phyloP scores from a whole-genome alignment of 2,797 vertebrate genomes.

The Falco cherrug region DNA sequence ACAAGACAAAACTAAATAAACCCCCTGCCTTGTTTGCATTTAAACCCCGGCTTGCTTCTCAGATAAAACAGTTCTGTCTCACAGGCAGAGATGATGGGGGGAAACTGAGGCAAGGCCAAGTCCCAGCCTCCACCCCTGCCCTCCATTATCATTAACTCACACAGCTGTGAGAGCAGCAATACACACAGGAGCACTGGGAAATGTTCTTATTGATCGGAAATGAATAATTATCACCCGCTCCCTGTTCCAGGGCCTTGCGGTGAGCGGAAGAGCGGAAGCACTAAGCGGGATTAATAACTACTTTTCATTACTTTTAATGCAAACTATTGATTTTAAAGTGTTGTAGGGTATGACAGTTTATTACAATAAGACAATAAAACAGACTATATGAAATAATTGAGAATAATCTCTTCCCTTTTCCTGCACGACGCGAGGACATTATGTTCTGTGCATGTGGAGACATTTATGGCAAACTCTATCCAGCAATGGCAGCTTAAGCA shows the following conservation, averaged over 20 bases:
- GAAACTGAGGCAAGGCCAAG: slow-evolving; percentile 6
- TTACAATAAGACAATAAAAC: slow-evolving; percentile 82
- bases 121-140: neutral
- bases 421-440: slow-evolving; percentile 68
- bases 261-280: slow-evolving; percentile 72
- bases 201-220: slow-evolving; percentile 74
- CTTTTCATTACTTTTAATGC: slow-evolving; percentile 83
- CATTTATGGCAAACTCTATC: slow-evolving; percentile 80
- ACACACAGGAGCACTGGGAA: slow-evolving; percentile 52
- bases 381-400: slow-evolving; percentile 83
- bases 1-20: neutral
- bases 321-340: slow-evolving; percentile 84
- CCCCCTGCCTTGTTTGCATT: neutral
- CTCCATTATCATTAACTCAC: neutral
- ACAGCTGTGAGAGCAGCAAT: neutral
- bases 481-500: slow-evolving; percentile 81
- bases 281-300: slow-evolving; percentile 79
- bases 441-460: slow-evolving; percentile 71
- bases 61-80: neutral
- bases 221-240: slow-evolving; percentile 76
- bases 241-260: slow-evolving; percentile 59
- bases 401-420: slow-evolving; percentile 79
- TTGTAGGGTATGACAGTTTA: slow-evolving; percentile 78
- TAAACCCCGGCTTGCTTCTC: neutral
- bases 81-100: rapidly evolving